Conservation (phyloP, 2,888 invertebrate species). For the Epinotia bilunana region DNA sequence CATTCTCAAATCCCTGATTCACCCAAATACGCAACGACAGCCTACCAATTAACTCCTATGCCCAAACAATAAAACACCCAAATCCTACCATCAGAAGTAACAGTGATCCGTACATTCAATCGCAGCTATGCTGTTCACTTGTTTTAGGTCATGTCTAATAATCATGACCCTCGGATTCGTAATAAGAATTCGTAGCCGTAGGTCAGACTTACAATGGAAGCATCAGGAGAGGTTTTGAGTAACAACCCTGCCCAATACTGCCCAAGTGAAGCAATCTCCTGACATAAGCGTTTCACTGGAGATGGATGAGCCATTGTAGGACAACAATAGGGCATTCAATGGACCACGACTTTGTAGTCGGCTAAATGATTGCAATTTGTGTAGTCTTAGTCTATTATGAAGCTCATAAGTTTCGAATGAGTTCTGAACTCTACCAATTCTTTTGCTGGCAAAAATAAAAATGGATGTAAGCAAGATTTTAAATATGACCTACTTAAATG, state of each 20-base stretch:
- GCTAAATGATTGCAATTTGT: constrained; percentile 26
- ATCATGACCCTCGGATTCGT: background rate
- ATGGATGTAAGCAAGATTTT: no score
- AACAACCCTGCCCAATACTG: constrained; percentile 16
- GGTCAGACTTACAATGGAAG: background rate
- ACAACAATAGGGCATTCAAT: constrained; percentile 14
- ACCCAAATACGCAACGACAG: background rate
- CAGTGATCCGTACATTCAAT: constrained; percentile 2
- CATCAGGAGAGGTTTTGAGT: background rate
- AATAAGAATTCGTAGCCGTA: no score
- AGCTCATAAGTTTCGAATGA: constrained; percentile 5
- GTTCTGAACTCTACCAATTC: background rate
- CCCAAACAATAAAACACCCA: background rate
- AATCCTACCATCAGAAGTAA: background rate
- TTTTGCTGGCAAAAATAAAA: background rate
- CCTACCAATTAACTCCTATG: background rate
- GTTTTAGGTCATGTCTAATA: background rate
- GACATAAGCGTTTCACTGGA: constrained; percentile 1
- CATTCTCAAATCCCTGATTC: background rate
- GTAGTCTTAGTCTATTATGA: background rate
- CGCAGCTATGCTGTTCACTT: background rate
- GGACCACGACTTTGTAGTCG: constrained; percentile 15
- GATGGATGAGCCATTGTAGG: constrained; percentile 15
- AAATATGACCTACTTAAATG: no score
- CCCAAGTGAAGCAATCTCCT: constrained; percentile 20